Percentiles rank a stretch among this genome's conserved stretches.
phyloP scores from a whole-genome alignment of 1,140 invertebrate genomes.

The Macrotrachela quadricornifera region DNA sequence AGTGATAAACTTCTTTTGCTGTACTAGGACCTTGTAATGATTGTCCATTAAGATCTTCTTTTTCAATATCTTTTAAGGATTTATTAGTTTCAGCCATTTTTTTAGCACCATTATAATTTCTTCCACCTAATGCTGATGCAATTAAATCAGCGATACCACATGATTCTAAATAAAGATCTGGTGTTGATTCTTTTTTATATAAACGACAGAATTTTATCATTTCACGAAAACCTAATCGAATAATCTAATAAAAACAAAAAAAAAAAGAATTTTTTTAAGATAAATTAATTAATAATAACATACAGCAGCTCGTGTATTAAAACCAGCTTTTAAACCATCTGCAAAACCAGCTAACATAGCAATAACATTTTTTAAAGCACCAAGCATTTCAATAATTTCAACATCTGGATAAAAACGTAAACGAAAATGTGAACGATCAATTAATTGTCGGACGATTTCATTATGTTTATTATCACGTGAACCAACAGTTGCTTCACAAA shows the following conservation, averaged over 20 bases:
- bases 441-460: no score
- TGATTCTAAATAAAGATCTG: conserved; percentile 86
- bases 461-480: no score
- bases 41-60: conserved; percentile 89
- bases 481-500: conserved; percentile 97
- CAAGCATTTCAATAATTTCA: conserved; percentile 87
- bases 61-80: conserved; percentile 66
- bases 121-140: conserved; percentile 90
- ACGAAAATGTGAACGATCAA: no score
- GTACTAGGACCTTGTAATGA: conserved; percentile 89
- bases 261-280: no score
- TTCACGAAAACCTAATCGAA: conserved; percentile 82
- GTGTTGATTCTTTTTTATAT: conserved; percentile 22
- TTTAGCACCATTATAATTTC: no score
- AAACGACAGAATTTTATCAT: conserved; percentile 26
- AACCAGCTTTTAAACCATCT: conserved; percentile 73
- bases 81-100: conserved; percentile 61
- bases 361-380: conserved; percentile 96
- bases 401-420: no score
- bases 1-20: conserved; percentile 45
- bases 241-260: no score
- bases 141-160: conserved; percentile 96
- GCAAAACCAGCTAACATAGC: conserved; percentile 89
- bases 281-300: no score
- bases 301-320: conserved; percentile 96